Conservation (phyloP, 2,113 vertebrate genomes). For the Strigops habroptila region DNA sequence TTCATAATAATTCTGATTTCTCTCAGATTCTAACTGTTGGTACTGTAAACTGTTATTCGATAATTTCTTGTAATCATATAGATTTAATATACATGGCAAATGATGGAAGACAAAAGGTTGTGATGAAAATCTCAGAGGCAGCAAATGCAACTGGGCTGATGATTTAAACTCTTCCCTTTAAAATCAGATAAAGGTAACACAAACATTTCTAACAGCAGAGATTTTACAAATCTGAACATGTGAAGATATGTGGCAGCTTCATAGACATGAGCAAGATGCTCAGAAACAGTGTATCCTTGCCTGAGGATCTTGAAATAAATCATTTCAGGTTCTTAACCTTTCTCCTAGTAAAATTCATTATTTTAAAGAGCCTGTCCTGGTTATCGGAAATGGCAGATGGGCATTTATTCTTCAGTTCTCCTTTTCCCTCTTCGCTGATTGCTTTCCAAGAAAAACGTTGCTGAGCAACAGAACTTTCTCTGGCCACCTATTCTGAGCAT, state of each 20-base stretch:
- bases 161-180: background rate
- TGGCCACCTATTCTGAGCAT: background rate
- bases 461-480: background rate
- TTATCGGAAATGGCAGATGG: background rate
- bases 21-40: background rate
- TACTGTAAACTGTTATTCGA: background rate
- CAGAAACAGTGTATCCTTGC: background rate
- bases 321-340: background rate
- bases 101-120: background rate
- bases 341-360: background rate
- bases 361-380: background rate
- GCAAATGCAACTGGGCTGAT: background rate
- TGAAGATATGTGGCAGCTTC: background rate
- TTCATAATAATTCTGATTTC: background rate
- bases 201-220: background rate
- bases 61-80: background rate
- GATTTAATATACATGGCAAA: background rate
- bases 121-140: background rate
- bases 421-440: background rate
- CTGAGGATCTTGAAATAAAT: background rate
- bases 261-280: background rate
- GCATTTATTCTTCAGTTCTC: background rate
- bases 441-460: background rate
- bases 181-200: background rate
- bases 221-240: background rate